Evolutionary conservation across 2,797 vertebrate species (phyloP), one percentile per base, ranked within the genome.

Genomic region (Picus viridis): DNA sequence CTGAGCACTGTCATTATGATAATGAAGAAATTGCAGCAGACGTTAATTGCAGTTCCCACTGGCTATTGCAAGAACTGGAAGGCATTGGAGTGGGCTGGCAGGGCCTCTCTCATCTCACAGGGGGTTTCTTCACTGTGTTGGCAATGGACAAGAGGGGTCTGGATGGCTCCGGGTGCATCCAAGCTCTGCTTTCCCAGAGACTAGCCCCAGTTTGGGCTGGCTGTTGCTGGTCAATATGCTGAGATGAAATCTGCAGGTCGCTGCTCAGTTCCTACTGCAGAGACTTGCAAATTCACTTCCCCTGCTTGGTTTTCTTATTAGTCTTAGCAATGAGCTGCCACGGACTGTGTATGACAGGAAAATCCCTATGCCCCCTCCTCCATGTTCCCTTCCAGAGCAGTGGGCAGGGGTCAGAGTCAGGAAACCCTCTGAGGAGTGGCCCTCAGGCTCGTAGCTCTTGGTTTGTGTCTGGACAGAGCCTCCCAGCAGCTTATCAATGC

Each of bases 1-100:
- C 94, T 95, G 91, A 95, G 95, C 93, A 94, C 94, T 94, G 96
- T 96, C 93, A 96, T 97, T 97, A 95, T 90, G 89, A 83, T 96
- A 96, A 97, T 96, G 96, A 95, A 96, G 94, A 97, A 96, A 97
- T 97, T 97, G 95, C 94, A 92, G 96, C 94, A 96, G 92, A 94
- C 91, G 7, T 92, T 96, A 95, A 96, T 95, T 97, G 96, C 86
- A 77, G 91, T 41, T 93, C 89, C 92, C 76, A 58, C 82, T 89
- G 92, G 93, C 95, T 92, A 77, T 56, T 87, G 95, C 47, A 4
- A 77, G 70, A 75, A 58, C 73, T 82, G 7, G 30, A 69, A 90
- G 87, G 78, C 83, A 68, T 32, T 12, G 5, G 72, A 84, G 58
- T 1, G 7, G 89, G 72, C 72, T 90, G 87, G 69, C 58, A 86